These are phyloP conservation scores for Eupleurogrammus muticus DNA, from an alignment of 2,797 vertebrate species.

Conservation along the genomic window DNA sequence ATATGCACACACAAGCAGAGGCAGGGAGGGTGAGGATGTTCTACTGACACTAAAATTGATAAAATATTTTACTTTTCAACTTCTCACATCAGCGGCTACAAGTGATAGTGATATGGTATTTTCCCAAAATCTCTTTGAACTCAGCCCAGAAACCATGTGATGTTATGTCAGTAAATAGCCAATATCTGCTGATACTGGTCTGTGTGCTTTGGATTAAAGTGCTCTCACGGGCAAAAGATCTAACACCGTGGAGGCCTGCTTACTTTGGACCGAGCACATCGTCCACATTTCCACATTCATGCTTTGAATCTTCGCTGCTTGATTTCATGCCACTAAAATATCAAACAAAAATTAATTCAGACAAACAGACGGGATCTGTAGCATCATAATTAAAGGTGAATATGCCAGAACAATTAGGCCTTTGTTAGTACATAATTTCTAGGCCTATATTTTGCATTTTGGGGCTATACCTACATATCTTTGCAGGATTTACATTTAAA, in stretches of 20 bases:
- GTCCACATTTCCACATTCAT: constrained; percentile 8
- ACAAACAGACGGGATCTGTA: not conserved
- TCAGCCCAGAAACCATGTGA: constrained; percentile 8
- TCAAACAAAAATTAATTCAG: not conserved
- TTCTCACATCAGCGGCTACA: constrained; percentile 4
- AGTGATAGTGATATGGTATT: not conserved
- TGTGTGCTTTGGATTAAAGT: constrained; percentile 10
- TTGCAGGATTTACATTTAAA: no score
- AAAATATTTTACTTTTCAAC: constrained; percentile 20
- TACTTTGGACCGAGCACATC: not conserved
- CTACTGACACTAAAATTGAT: constrained; percentile 29
- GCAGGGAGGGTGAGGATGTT: not conserved
- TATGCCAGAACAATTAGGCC: not conserved
- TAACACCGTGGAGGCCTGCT: not conserved
- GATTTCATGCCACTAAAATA: not conserved
- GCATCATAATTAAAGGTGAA: not conserved
- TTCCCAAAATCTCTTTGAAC: constrained; percentile 16
- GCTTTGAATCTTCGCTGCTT: constrained; percentile 3
- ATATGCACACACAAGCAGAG: not conserved
- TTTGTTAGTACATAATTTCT: not conserved
- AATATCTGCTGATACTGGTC: not conserved
- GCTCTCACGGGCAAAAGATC: constrained; percentile 3
- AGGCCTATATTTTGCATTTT: no score
- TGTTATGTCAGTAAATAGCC: constrained; percentile 21
- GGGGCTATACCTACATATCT: no score